Percentiles rank a stretch among this genome's conserved stretches.
These are phyloP conservation scores for Keiferia lycopersicella DNA, from an alignment of 2,888 invertebrate genomes.

Conservation along the genomic window DNA sequence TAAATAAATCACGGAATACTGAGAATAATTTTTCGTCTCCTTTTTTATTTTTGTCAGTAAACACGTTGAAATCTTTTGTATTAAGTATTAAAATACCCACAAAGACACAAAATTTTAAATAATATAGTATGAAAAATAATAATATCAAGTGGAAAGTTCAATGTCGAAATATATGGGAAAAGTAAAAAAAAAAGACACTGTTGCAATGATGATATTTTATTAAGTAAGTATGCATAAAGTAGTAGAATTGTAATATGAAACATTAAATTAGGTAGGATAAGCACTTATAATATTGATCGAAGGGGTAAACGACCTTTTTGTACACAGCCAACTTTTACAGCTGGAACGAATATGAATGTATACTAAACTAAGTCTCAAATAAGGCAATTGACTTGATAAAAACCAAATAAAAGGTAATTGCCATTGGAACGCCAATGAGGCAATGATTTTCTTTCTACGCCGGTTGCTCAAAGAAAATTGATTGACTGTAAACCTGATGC, in stretches of 20 bases:
- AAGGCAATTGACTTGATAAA: constrained; percentile 10
- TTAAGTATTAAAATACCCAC: too few relatives aligned
- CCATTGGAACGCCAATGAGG: constrained; percentile 4
- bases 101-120: too few relatives aligned
- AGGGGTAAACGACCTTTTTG: neutral
- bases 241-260: too few relatives aligned
- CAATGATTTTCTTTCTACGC: constrained; percentile 13
- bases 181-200: too few relatives aligned
- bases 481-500: constrained; percentile 14
- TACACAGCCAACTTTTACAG: neutral
- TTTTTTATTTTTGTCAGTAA: neutral
- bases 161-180: too few relatives aligned
- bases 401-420: constrained; percentile 15
- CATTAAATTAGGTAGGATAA: too few relatives aligned
- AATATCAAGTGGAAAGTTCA: too few relatives aligned
- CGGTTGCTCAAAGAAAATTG: constrained; percentile 21
- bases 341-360: neutral
- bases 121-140: too few relatives aligned
- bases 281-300: too few relatives aligned
- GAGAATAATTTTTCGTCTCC: neutral
- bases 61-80: constrained; percentile 19
- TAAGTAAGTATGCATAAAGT: too few relatives aligned
- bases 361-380: neutral
- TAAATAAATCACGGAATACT: constrained; percentile 1
- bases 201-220: too few relatives aligned